These are phyloP conservation scores for Notothenia coriiceps DNA, from an alignment of 2,113 vertebrate genomes.

Conservation along the genomic window DNA sequence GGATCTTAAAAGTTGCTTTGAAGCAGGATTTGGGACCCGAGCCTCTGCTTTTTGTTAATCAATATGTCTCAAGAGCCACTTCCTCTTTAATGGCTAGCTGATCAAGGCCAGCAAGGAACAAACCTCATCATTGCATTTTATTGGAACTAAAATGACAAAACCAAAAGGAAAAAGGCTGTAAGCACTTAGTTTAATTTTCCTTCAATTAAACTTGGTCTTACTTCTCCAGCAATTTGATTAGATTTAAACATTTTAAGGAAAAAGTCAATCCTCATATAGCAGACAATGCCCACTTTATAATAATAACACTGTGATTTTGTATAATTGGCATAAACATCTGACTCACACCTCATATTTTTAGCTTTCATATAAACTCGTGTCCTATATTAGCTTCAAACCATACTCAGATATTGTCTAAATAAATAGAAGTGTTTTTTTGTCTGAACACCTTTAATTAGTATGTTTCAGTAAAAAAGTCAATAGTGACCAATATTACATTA, in stretches of 20 bases:
- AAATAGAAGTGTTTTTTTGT: background rate
- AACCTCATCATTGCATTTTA: constrained; percentile 33
- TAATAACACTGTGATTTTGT: background rate
- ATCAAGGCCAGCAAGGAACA: constrained; percentile 41
- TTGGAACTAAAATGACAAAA: constrained; percentile 35
- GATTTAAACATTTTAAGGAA: background rate
- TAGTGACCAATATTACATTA: background rate
- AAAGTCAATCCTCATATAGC: background rate
- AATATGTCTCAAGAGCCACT: constrained; percentile 54
- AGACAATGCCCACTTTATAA: background rate
- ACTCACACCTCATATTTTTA: constrained; percentile 3
- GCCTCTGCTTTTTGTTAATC: constrained; percentile 62
- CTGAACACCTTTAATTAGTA: background rate
- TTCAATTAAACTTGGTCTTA: background rate
- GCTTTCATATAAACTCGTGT: background rate
- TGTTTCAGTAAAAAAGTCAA: background rate
- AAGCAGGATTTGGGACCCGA: constrained; percentile 28
- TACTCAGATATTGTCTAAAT: background rate
- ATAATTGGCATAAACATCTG: background rate
- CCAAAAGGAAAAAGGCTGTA: constrained; percentile 17
- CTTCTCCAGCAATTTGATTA: background rate
- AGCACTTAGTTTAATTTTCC: constrained; percentile 16
- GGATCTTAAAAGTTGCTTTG: constrained; percentile 56
- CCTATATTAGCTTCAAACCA: background rate
- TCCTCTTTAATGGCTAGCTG: constrained; percentile 33